Percentiles rank a stretch among this genome's conserved stretches.
These are phyloP conservation scores for human (Homo sapiens) DNA, from an alignment of 2,113 vertebrate genomes.

Conservation along the genomic window GRCh38 chr3:24163001-24163500, in stretches of 20 bases:
- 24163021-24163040: conserved; percentile 76
- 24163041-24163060: conserved; percentile 83
- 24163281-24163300: conserved; percentile 61
- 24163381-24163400: conserved; percentile 38
- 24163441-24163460: conserved; percentile 22
- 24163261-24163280: conserved; percentile 73
- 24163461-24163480: background rate
- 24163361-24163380: conserved; percentile 69
- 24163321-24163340: conserved; percentile 71
- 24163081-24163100: conserved; percentile 81
- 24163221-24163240: conserved; percentile 67
- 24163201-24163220: conserved; percentile 76
- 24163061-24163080: conserved; percentile 86
- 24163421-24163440: background rate
- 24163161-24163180: conserved; percentile 84
- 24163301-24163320: conserved; percentile 80
- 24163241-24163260: conserved; percentile 66
- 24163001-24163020: conserved; percentile 74
- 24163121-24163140: conserved; percentile 87
- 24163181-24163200: conserved; percentile 79
- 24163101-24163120: conserved; percentile 85
- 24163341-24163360: conserved; percentile 60
- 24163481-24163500: conserved; percentile 30
- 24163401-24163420: conserved; percentile 19
- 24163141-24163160: conserved; percentile 84